A percentile compares a stretch with the other conserved stretches of the same genome.
phyloP scores from a whole-genome alignment of 2,797 vertebrate genomes.

The Cryptoprocta ferox region DNA sequence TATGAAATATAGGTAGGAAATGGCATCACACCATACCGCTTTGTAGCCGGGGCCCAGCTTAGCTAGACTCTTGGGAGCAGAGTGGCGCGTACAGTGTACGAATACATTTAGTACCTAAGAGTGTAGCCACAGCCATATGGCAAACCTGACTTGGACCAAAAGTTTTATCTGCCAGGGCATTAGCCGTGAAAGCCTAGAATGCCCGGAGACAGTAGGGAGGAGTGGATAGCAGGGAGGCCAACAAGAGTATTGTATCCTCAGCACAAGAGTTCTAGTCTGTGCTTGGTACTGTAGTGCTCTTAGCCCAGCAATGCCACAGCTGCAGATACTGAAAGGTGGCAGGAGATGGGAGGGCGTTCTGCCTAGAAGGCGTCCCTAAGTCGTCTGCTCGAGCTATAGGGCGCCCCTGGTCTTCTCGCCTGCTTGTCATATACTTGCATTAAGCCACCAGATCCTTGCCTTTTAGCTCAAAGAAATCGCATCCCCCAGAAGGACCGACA shows the following conservation, averaged over 20 bases:
- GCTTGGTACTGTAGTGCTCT: conserved; percentile 54
- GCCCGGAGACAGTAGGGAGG: not conserved
- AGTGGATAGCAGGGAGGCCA: not conserved
- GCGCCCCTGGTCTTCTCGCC: not conserved
- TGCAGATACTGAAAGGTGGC: conserved; percentile 56
- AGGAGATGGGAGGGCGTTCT: not conserved
- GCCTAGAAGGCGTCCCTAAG: not conserved
- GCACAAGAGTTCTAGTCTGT: conserved; percentile 72
- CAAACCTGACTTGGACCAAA: not conserved
- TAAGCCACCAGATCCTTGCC: not conserved
- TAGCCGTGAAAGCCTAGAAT: not conserved
- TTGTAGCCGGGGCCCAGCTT: not conserved
- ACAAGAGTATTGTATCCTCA: conserved; percentile 14
- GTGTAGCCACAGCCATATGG: not conserved
- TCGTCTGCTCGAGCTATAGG: not conserved
- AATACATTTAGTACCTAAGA: not conserved
- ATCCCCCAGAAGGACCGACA: not conserved
- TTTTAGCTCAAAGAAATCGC: not conserved
- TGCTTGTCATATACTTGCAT: not conserved
- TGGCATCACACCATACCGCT: not conserved
- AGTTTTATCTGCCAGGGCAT: conserved; percentile 22
- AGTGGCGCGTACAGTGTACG: not conserved
- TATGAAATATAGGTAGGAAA: not conserved
- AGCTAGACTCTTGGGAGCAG: not conserved
- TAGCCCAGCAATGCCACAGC: conserved; percentile 58